These are phyloP conservation scores for Propithecus coquereli DNA, from an alignment of 2,113 vertebrate genomes.

Conservation along the genomic window DNA sequence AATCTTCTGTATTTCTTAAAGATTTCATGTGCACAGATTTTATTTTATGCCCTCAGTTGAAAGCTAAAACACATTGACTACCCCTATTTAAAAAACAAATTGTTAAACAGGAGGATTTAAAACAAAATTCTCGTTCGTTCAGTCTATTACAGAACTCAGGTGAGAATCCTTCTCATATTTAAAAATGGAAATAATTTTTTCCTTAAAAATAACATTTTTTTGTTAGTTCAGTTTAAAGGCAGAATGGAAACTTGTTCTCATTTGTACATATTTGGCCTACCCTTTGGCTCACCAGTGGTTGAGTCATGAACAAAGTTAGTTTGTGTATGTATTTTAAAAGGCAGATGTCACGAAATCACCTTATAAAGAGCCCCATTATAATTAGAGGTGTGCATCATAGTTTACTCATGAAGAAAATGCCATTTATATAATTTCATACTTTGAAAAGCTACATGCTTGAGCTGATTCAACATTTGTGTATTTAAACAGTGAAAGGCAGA, in stretches of 20 bases:
- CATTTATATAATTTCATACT: neutral
- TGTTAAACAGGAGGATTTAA: neutral
- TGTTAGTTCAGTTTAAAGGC: conserved; percentile 32
- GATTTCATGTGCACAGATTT: neutral
- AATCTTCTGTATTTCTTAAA: neutral
- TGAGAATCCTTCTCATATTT: neutral
- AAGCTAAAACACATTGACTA: neutral
- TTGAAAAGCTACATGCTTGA: conserved; percentile 24
- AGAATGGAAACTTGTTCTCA: conserved; percentile 32
- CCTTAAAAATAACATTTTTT: conserved; percentile 22
- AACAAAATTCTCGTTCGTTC: neutral
- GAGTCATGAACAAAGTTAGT: conserved; percentile 58
- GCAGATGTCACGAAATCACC: conserved; percentile 36
- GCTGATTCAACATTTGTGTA: neutral
- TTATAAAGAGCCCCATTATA: conserved; percentile 32
- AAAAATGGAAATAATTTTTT: conserved; percentile 13
- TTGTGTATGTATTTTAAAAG: conserved; percentile 50
- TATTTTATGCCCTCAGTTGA: neutral
- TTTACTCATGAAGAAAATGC: conserved; percentile 39
- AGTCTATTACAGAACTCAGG: neutral
- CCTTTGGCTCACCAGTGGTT: conserved; percentile 17
- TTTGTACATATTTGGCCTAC: conserved; percentile 16
- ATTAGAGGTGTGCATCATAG: conserved; percentile 5
- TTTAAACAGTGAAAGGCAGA: neutral
- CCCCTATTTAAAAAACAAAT: neutral